Evolutionary conservation across 2,797 vertebrate genomes (phyloP).

Genomic region (Sylvilagus floridanus): DNA sequence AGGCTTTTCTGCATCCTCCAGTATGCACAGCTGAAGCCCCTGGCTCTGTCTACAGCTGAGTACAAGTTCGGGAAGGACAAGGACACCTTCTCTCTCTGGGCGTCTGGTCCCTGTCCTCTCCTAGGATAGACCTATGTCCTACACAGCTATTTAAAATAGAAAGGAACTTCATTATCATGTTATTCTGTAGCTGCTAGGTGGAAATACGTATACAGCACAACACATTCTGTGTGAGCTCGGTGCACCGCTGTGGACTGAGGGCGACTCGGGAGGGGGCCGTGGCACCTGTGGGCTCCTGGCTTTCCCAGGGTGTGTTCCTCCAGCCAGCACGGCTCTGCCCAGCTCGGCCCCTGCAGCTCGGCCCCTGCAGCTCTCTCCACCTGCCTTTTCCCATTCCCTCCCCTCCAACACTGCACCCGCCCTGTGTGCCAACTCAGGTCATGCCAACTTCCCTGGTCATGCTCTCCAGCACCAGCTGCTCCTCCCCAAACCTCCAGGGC

Average conservation of each 20-base stretch:
- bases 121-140: background rate
- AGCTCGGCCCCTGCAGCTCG: too few relatives aligned
- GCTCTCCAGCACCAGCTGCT: background rate
- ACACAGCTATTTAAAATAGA: background rate
- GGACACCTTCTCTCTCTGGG: too few relatives aligned
- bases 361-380: background rate
- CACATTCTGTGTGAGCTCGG: background rate
- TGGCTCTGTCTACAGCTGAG: background rate
- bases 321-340: too few relatives aligned
- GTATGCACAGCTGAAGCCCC: background rate
- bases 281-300: background rate
- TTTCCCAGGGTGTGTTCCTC: too few relatives aligned
- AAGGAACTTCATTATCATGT: background rate
- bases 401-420: background rate
- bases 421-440: background rate
- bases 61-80: background rate
- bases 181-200: too few relatives aligned
- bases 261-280: background rate
- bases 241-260: rapidly evolving
- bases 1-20: background rate
- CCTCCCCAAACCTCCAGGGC: background rate
- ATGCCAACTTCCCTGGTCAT: too few relatives aligned
- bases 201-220: background rate
- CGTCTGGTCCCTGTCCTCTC: background rate
- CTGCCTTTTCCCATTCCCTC: background rate